phyloP scores from a whole-genome alignment of 2,113 vertebrate species.

The Climacteris rufus region DNA sequence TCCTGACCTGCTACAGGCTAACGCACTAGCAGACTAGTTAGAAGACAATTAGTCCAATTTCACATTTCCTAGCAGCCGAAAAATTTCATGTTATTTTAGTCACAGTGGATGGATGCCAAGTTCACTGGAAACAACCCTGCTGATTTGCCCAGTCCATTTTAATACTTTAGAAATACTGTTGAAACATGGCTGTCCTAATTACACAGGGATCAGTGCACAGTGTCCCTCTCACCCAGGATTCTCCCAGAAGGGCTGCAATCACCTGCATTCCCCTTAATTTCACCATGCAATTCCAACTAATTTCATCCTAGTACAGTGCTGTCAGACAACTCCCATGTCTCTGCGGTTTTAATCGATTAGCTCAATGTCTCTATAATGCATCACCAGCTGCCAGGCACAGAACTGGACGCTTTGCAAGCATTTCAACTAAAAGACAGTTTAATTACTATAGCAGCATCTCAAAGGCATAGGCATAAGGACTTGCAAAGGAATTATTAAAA shows the following conservation, averaged over 20 bases:
- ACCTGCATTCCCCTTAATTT: constrained; percentile 86
- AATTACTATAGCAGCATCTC: constrained; percentile 87
- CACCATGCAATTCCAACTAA: constrained; percentile 91
- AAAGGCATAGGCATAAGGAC: constrained; percentile 76
- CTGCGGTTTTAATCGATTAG: constrained; percentile 96
- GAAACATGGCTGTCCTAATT: constrained; percentile 88
- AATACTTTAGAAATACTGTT: constrained; percentile 87
- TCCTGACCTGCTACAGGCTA: constrained; percentile 63
- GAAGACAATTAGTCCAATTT: constrained; percentile 89
- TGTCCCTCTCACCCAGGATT: constrained; percentile 80
- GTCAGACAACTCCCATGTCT: constrained; percentile 94
- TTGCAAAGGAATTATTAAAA: constrained; percentile 78
- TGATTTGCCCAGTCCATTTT: constrained; percentile 80
- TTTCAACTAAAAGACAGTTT: constrained; percentile 87
- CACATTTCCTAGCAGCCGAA: constrained; percentile 86
- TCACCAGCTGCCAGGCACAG: constrained; percentile 88
- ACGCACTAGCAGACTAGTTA: constrained; percentile 74
- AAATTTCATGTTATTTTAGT: constrained; percentile 88
- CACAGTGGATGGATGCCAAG: constrained; percentile 84
- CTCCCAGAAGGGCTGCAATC: constrained; percentile 85
- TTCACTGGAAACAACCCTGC: constrained; percentile 80
- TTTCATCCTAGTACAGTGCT: constrained; percentile 91
- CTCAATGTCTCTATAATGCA: constrained; percentile 92
- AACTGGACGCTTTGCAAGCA: constrained; percentile 81
- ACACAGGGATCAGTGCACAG: constrained; percentile 83